A percentile compares a stretch with the other conserved stretches of the same genome.
Conservation (phyloP, 2,797 vertebrate genomes). For the Alosa sapidissima region DNA sequence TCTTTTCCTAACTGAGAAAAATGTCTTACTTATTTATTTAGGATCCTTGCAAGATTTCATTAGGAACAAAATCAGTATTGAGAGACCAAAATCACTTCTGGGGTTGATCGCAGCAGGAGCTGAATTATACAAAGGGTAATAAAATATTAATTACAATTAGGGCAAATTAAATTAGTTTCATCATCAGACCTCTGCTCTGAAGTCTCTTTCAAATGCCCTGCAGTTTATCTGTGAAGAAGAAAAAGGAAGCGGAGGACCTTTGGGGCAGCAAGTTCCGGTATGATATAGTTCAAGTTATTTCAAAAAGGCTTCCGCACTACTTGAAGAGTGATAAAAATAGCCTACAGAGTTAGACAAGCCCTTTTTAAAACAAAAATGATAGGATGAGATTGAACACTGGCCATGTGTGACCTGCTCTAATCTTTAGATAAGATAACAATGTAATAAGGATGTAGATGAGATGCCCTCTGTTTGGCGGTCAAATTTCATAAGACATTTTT, state of each 20-base stretch:
- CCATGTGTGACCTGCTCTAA: background rate
- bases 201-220: background rate
- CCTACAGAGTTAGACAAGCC: too few species aligned
- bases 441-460: background rate
- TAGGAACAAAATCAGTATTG: constrained; percentile 54
- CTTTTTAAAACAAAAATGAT: background rate
- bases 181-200: background rate
- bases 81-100: constrained; percentile 50
- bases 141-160: constrained; percentile 1
- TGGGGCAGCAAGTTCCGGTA: constrained; percentile 49
- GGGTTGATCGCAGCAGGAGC: constrained; percentile 54
- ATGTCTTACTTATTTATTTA: constrained; percentile 34
- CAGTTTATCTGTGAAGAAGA: constrained; percentile 56
- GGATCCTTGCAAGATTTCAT: constrained; percentile 53
- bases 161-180: background rate
- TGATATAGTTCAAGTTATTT: constrained; percentile 29
- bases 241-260: constrained; percentile 52
- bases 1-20: constrained; percentile 23
- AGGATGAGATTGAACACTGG: background rate
- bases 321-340: background rate
- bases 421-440: background rate
- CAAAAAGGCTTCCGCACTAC: background rate
- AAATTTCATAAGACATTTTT: background rate
- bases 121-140: constrained; percentile 54
- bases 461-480: background rate